Evolutionary conservation across 2,113 vertebrate genomes (phyloP).

Genomic region (Cromileptes altivelis): DNA sequence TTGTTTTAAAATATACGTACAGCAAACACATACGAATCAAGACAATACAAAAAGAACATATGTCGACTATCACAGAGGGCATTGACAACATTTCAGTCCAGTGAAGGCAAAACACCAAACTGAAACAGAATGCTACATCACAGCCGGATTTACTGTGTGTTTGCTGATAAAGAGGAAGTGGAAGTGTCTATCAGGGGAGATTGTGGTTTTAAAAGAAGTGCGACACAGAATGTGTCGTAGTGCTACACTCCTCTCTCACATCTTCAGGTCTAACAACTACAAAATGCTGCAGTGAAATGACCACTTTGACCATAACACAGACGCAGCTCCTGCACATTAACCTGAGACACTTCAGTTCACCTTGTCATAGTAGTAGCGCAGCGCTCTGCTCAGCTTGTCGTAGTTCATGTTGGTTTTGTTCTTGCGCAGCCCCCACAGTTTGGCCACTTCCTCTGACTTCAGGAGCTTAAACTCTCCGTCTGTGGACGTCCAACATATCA

Average conservation of each 20-base stretch:
- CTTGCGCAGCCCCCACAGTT: slow-evolving; percentile 97
- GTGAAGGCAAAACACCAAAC: no score
- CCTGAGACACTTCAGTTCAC: slow-evolving; percentile 73
- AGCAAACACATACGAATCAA: background rate
- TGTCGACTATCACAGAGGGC: background rate
- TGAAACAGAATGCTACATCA: slow-evolving; percentile 9
- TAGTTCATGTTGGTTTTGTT: slow-evolving; percentile 99
- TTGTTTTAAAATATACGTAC: background rate
- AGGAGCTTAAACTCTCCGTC: slow-evolving; percentile 99
- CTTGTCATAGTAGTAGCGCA: slow-evolving; percentile 98
- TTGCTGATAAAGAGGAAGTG: slow-evolving; percentile 68
- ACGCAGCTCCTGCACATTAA: background rate
- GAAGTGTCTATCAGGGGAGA: slow-evolving; percentile 49
- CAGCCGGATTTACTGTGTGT: background rate
- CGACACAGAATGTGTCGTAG: background rate
- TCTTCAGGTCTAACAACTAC: background rate
- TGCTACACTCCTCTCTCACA: background rate
- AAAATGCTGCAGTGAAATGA: background rate
- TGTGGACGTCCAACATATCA: slow-evolving; percentile 97
- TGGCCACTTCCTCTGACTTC: slow-evolving; percentile 97
- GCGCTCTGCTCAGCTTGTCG: slow-evolving; percentile 96
- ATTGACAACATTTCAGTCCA: background rate
- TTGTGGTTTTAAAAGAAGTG: slow-evolving; percentile 45
- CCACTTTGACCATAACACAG: no score
- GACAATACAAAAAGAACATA: background rate